Conservation (phyloP, 2,113 vertebrate species). For the Isurus oxyrinchus region DNA sequence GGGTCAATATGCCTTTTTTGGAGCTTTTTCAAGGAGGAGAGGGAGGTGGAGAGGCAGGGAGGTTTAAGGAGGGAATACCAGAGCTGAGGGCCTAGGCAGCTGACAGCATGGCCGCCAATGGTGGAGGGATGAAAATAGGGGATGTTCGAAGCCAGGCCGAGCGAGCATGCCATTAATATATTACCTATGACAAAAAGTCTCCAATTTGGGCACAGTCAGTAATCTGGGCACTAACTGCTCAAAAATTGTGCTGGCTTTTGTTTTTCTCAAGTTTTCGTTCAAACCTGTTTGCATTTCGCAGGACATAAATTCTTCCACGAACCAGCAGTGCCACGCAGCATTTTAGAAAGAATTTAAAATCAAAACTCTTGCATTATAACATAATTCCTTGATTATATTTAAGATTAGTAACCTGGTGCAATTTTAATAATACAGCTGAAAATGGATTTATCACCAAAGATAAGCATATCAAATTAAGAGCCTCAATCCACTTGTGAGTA, state of each 20-base stretch:
- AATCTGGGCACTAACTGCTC: background rate
- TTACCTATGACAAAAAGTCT: background rate
- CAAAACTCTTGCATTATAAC: background rate
- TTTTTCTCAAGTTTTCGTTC: background rate
- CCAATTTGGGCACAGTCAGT: background rate
- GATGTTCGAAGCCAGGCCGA: background rate
- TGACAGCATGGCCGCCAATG: background rate
- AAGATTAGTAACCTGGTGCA: background rate
- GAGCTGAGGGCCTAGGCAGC: background rate
- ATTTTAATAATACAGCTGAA: background rate
- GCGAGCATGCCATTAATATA: background rate
- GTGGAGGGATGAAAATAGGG: background rate
- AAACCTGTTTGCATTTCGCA: background rate
- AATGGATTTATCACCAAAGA: background rate
- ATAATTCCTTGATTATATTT: background rate
- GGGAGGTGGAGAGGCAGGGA: background rate
- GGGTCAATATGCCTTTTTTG: background rate
- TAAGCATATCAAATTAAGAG: background rate
- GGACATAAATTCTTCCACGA: background rate
- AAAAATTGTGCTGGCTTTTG: background rate
- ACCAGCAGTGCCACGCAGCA: background rate
- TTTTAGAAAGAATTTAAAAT: background rate
- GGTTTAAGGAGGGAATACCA: background rate
- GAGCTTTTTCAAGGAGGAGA: background rate
- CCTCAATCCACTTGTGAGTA: background rate